Evolutionary conservation across 2,113 vertebrate species (phyloP).

Genomic region (Sinocyclocheilus anshuiensis): DNA sequence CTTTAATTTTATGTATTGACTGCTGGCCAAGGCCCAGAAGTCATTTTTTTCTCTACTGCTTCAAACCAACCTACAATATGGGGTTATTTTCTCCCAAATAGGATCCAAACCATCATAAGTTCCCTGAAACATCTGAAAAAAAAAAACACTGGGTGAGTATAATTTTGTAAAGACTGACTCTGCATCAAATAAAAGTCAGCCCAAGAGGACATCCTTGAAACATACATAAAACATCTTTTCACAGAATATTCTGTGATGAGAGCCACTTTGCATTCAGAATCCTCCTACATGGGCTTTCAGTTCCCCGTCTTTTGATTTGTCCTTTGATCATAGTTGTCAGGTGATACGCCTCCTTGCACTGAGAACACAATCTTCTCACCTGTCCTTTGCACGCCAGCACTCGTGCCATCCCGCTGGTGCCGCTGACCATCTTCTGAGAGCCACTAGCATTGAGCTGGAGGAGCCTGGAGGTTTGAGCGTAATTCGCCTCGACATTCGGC

Average conservation of each 20-base stretch:
- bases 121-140: constrained; percentile 12
- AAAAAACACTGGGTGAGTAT: neutral
- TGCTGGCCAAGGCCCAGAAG: neutral
- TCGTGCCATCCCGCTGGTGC: neutral
- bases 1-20: constrained; percentile 29
- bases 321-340: constrained; percentile 2
- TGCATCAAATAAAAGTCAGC: neutral
- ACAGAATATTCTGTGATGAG: neutral
- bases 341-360: neutral
- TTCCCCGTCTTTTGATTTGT: neutral
- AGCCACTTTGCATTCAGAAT: constrained; percentile 24
- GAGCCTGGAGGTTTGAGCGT: constrained; percentile 54
- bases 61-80: neutral
- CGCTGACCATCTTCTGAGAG: constrained; percentile 43
- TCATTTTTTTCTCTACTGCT: neutral
- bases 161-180: neutral
- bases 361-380: constrained; percentile 2
- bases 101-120: neutral
- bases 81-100: neutral
- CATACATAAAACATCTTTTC: neutral
- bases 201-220: constrained; percentile 8
- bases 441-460: constrained; percentile 62
- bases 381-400: neutral
- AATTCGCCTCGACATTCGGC: constrained; percentile 60
- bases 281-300: neutral